Conservation (phyloP, 2,888 invertebrate species). For the Apamea crenata region DNA sequence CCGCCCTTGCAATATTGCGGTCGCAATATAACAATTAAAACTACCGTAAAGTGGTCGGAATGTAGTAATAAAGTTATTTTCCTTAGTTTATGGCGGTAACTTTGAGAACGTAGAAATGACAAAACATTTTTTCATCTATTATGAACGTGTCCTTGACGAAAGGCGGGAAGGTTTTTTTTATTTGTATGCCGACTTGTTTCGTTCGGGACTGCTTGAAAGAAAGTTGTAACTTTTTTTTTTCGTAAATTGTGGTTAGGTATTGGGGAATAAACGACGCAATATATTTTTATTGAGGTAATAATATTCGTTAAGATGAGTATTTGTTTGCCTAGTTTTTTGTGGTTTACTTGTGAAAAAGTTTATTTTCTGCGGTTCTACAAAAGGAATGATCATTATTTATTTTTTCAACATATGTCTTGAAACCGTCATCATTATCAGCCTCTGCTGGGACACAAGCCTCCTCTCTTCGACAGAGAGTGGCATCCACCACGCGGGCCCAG, state of each 20-base stretch:
- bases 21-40: conserved; percentile 83
- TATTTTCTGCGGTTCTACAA: background rate
- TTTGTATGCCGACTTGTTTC: conserved; percentile 35
- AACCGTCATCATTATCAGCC: background rate
- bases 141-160: conserved; percentile 66
- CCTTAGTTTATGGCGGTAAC: conserved; percentile 70
- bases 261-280: conserved; percentile 65
- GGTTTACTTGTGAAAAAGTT: background rate
- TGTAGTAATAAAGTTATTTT: conserved; percentile 77
- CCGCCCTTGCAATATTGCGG: conserved; percentile 77
- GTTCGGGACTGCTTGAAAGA: conserved; percentile 61
- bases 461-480: too few relatives aligned
- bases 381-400: background rate
- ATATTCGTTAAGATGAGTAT: conserved; percentile 34
- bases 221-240: conserved; percentile 62
- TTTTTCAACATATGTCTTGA: background rate
- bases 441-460: too few relatives aligned
- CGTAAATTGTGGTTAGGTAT: conserved; percentile 63
- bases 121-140: conserved; percentile 72
- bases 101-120: conserved; percentile 70
- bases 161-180: conserved; percentile 48
- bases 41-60: conserved; percentile 84
- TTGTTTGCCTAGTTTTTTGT: conserved; percentile 23
- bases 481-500: too few relatives aligned
- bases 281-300: conserved; percentile 53